Base-by-base conservation (phyloP, 2,797 vertebrate genomes). In the Lacerta viridis region DNA sequence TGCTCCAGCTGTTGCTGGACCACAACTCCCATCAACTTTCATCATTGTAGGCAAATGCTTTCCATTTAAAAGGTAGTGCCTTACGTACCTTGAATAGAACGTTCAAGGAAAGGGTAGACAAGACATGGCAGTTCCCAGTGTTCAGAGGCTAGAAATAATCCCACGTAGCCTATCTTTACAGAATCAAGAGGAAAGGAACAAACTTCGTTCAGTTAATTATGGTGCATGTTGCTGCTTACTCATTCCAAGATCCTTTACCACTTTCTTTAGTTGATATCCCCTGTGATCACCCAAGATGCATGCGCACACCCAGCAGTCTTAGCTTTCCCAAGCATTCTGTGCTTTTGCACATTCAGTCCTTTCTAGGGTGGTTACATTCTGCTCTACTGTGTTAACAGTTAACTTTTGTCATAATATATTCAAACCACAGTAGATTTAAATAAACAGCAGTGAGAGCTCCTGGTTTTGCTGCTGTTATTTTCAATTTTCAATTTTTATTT, bases 261-360 rank as follows among this genome's bases (percentile, higher is more conserved):
- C 7, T 64, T 50, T 33, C 8, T 74, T 61, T 27, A 61, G 41
- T 11, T 41, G 18, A 41, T 29, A 68, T 33, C 23, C 71, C 41
- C n/a, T 84, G 15, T 91, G 94, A 85, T 92, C 88, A 92, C 91
- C 83, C 59, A n/a, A 79, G 69, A 29, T 59, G 46, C 33, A 25
- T 39, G 23, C 4, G 18, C 88, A 88, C 50, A 89, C 18, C 88
- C 89, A 69, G 27, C 50, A 36, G n/a, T 33, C 10, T 80, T 80
- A 27, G 7, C 43, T 71, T 68, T 68, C 29, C 23, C 9, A 80
- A 23, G 50, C 9, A 64, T 68, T 64, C 39, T 76, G 23, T 82
- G 50, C 23, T 6, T 25, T 69, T 69, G 36, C 66, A 71, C 29
- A 36, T 72, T 78, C n/a, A 33, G 7, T 20, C 36, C 23, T 83